phyloP scores from a whole-genome alignment of 2,113 vertebrate genomes.

The Pyxicephalus adspersus region DNA sequence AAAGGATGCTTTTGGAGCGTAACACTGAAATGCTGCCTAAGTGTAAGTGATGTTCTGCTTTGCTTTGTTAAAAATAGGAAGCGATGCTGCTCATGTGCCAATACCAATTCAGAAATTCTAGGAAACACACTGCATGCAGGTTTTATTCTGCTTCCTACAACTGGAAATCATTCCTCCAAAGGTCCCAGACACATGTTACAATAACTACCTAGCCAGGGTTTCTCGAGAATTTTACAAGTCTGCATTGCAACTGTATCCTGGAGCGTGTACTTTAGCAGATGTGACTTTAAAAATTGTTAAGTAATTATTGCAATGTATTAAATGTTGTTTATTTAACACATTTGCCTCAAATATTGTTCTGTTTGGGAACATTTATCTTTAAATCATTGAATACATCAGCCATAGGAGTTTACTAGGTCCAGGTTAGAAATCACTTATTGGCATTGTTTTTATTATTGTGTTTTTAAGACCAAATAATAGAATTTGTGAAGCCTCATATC shows the following conservation, averaged over 20 bases:
- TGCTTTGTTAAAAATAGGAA: constrained; percentile 34
- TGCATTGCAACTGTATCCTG: constrained; percentile 26
- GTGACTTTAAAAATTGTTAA: constrained; percentile 6
- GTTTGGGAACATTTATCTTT: too few relatives aligned
- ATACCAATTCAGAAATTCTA: constrained; percentile 43
- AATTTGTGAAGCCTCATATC: too few relatives aligned
- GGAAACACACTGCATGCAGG: constrained; percentile 13
- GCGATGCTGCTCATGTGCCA: constrained; percentile 22
- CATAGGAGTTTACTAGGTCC: too few relatives aligned
- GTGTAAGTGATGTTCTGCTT: constrained; percentile 28
- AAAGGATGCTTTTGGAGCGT: background rate
- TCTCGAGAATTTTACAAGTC: constrained; percentile 40
- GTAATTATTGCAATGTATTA: constrained; percentile 26
- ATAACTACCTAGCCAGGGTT: constrained; percentile 15
- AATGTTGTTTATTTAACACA: constrained; percentile 28
- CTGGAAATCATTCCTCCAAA: constrained; percentile 26
- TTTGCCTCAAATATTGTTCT: too few relatives aligned
- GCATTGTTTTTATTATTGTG: too few relatives aligned
- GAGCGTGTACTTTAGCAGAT: constrained; percentile 4
- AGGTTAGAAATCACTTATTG: too few relatives aligned
- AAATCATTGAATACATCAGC: too few relatives aligned
- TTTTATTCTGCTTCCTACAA: constrained; percentile 22
- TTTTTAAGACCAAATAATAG: too few relatives aligned
- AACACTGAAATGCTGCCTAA: constrained; percentile 9
- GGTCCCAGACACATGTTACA: constrained; percentile 38